Evolutionary conservation across 1,140 invertebrate genomes (phyloP).

Genomic region (Battus philenor): DNA sequence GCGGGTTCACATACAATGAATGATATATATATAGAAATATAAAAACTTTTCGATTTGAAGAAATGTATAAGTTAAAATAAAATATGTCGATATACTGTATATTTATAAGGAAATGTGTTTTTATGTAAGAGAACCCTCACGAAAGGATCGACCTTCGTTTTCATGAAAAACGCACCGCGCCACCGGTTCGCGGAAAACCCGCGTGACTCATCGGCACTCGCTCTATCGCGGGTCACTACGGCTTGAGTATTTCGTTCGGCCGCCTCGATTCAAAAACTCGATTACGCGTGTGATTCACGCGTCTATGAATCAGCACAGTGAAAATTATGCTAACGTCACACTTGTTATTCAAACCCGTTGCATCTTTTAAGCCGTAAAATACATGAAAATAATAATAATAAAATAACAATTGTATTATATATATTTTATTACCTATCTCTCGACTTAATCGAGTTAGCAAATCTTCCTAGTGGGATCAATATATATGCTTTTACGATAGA

Average conservation of each 20-base stretch:
- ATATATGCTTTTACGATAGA: too few species aligned
- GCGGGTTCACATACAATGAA: too few species aligned
- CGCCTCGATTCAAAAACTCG: slow-evolving; percentile 69
- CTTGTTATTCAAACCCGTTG: neutral
- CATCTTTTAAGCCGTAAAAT: neutral
- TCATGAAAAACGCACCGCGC: slow-evolving; percentile 60
- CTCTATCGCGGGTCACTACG: slow-evolving; percentile 64
- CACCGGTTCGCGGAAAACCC: slow-evolving; percentile 69
- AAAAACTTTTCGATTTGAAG: too few species aligned
- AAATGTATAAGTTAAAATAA: too few species aligned
- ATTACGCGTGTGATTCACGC: slow-evolving; percentile 68
- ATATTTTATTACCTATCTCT: too few species aligned
- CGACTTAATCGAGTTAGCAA: too few species aligned
- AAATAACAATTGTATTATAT: too few species aligned
- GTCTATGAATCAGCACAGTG: slow-evolving; percentile 61
- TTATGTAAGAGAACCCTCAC: too few species aligned
- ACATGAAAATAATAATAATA: neutral
- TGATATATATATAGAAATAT: too few species aligned
- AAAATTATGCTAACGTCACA: slow-evolving; percentile 25
- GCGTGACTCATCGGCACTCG: slow-evolving; percentile 56
- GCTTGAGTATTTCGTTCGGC: slow-evolving; percentile 62
- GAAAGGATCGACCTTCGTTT: slow-evolving; percentile 56
- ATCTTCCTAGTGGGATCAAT: too few species aligned
- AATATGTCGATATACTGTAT: too few species aligned
- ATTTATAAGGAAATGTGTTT: too few species aligned